phyloP scores from a whole-genome alignment of 1,140 invertebrate species.

The Calephelis nemesis region DNA sequence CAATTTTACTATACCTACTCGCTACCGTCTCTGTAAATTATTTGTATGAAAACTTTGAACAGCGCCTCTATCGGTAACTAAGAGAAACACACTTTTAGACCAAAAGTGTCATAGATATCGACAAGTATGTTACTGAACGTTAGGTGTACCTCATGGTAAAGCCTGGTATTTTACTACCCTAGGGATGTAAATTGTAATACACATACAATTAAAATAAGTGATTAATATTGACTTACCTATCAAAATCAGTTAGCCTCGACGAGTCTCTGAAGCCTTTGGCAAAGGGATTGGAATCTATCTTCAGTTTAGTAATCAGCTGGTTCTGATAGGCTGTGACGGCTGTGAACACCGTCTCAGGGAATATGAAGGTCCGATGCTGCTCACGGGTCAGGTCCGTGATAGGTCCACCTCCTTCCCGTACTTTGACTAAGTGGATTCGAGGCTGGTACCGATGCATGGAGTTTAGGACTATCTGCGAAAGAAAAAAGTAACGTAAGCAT shows the following conservation, averaged over 20 bases:
- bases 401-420: conserved; percentile 78
- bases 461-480: conserved; percentile 95
- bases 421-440: conserved; percentile 92
- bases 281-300: conserved; percentile 97
- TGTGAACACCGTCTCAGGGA: conserved; percentile 98
- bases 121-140: too few relatives aligned
- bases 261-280: conserved; percentile 97
- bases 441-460: conserved; percentile 99
- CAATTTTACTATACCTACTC: too few relatives aligned
- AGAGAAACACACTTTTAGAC: too few relatives aligned
- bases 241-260: conserved; percentile 94
- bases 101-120: too few relatives aligned
- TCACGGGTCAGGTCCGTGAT: conserved; percentile 86
- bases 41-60: too few relatives aligned
- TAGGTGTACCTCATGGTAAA: too few relatives aligned
- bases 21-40: too few relatives aligned
- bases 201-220: too few relatives aligned
- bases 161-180: too few relatives aligned
- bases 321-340: conserved; percentile 99
- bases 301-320: conserved; percentile 96
- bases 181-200: too few relatives aligned
- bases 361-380: conserved; percentile 94
- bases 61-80: too few relatives aligned
- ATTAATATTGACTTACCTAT: conserved; percentile 78
- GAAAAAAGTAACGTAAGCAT: conserved; percentile 1